Evolutionary conservation across 2,888 invertebrate species (phyloP), one percentile per base, ranked within the genome.

Genomic region (Erebia ligea): DNA sequence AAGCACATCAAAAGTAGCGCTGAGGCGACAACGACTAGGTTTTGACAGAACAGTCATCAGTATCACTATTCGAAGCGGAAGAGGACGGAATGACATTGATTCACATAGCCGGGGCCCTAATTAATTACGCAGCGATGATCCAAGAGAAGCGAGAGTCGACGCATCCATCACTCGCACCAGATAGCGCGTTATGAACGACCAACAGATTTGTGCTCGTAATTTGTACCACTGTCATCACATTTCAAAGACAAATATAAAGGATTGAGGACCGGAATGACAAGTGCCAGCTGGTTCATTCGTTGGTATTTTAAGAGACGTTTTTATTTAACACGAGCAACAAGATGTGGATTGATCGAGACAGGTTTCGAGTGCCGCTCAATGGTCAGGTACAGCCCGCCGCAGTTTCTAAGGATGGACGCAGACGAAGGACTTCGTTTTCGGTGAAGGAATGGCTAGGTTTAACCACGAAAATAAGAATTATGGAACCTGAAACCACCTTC

Each of bases 201-300:
- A 85, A 89, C 89, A 91, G 91, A 92, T 93, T 92, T 92, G 93
- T 93, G 89, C 81, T 87, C 89, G 90, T 93, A 92, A 93, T 93
- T 93, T 93, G 93, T 93, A 93, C 90, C 88, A 91, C 91, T 93
- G 93, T 93, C 93, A 93, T 93, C 93, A 92, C 92, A 92, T 92
- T 92, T 93, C 91, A 92, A 93, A 93, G 93, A 93, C 93, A 93
- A 93, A 92, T 91, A 92, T 92, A 93, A 93, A 92, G 91, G 88
- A 92, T 93, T 88, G 93, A 90, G 88, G 85, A 85, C 87, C 87
- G 87, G 91, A 89, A 91, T 92, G 92, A 93, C 92, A 89, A 92
- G 92, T 92, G 93, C 91, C 91, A 91, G 86, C 84, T 86, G 80
- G 86, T 84, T 86, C 90, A 86, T 90, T 89, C 85, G 84, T 81